A percentile compares a stretch with the other conserved stretches of the same genome.
Conservation (phyloP, 2,797 vertebrate genomes). For the Morus bassanus region DNA sequence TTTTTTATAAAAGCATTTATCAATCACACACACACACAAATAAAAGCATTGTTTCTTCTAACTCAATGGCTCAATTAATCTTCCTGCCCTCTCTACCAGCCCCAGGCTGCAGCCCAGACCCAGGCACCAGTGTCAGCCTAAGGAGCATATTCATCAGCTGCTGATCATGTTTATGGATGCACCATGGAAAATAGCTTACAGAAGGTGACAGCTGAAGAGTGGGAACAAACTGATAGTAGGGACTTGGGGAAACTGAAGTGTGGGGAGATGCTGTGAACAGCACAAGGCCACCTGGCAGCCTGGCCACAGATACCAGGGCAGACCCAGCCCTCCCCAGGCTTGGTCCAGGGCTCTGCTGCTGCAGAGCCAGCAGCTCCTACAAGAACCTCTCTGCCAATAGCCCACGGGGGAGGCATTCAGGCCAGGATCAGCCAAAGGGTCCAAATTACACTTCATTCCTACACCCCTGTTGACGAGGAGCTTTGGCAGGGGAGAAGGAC, state of each 20-base stretch:
- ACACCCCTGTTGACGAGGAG: neutral
- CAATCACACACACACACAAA: neutral
- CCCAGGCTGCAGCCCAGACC: neutral
- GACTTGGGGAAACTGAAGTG: neutral
- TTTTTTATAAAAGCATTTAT: conserved; percentile 7
- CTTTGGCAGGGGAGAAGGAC: neutral
- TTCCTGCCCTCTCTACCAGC: neutral
- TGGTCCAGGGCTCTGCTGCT: neutral
- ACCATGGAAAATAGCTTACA: neutral
- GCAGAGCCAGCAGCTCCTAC: neutral
- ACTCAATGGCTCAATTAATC: conserved; percentile 49
- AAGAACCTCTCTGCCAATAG: neutral
- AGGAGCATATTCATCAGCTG: neutral
- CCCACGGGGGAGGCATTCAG: neutral
- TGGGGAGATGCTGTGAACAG: conserved; percentile 6
- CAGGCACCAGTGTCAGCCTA: neutral
- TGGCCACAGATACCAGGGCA: neutral
- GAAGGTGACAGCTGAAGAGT: conserved; percentile 46
- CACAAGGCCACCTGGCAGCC: conserved; percentile 23
- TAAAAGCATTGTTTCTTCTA: conserved; percentile 36
- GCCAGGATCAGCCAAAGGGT: neutral
- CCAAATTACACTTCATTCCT: neutral
- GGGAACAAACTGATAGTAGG: neutral
- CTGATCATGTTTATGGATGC: neutral
- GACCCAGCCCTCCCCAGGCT: neutral